Conservation (phyloP, 2,113 vertebrate species). For the Ahaetulla prasina region DNA sequence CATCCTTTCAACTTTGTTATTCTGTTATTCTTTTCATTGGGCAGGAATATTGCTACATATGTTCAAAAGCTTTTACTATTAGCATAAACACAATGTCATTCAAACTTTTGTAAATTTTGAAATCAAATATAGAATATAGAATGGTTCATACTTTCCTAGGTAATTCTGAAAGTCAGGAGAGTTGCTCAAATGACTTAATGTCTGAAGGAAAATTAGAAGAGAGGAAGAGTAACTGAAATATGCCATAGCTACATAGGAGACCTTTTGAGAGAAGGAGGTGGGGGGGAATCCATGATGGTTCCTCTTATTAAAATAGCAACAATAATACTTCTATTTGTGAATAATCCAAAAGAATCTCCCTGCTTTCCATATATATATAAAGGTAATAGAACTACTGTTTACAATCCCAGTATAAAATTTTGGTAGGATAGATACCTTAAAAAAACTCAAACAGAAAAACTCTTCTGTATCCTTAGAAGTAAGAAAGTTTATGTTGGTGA, state of each 20-base stretch:
- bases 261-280: background rate
- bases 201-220: background rate
- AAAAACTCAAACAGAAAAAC: background rate
- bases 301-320: background rate
- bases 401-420: background rate
- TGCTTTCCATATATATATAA: no score
- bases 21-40: no score
- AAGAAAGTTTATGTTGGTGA: background rate
- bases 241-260: background rate
- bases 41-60: no score
- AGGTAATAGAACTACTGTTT: background rate
- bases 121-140: no score
- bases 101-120: no score
- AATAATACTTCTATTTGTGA: background rate
- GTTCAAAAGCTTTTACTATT: no score
- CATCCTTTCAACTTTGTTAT: no score
- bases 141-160: no score
- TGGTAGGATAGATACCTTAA: background rate
- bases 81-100: no score
- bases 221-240: background rate
- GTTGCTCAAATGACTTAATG: background rate
- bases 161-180: background rate
- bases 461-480: constrained; percentile 7
- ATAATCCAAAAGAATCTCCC: background rate
- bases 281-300: background rate